A percentile compares a stretch with the other conserved stretches of the same genome.
Evolutionary conservation across 1,140 invertebrate genomes (phyloP).

Genomic region (Drosophila elegans): DNA sequence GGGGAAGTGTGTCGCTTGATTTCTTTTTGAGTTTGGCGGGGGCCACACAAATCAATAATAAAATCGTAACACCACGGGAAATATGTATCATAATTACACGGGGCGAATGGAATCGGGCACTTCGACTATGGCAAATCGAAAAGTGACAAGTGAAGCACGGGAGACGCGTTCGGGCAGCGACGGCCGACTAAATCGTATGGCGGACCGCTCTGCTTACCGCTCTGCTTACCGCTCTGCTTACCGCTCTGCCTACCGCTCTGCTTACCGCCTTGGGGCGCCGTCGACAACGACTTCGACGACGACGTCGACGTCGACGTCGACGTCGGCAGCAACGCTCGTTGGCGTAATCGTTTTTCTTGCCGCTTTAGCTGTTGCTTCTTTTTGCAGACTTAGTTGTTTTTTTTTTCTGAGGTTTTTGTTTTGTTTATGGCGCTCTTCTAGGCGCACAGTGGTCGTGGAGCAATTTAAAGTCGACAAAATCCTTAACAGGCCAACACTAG

Average conservation of each 20-base stretch:
- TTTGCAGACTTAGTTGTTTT: constrained; percentile 46
- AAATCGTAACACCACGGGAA: constrained; percentile 19
- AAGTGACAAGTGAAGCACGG: constrained; percentile 18
- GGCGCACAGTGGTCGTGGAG: constrained; percentile 55
- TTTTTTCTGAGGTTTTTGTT: constrained; percentile 26
- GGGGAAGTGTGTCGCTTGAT: not conserved
- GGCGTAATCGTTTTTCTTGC: constrained; percentile 64
- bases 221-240: constrained; percentile 31
- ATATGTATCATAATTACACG: constrained; percentile 24
- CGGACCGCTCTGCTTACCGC: constrained; percentile 38
- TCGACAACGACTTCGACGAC: constrained; percentile 6
- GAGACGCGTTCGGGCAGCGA: constrained; percentile 43
- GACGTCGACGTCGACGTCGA: not conserved
- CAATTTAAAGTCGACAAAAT: not conserved
- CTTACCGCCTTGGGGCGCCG: constrained; percentile 44
- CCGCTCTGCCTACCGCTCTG: constrained; percentile 39
- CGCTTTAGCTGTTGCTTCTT: constrained; percentile 44
- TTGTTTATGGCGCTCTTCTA: constrained; percentile 60
- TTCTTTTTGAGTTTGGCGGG: not conserved
- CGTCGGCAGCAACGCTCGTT: constrained; percentile 37
- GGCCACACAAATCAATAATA: constrained; percentile 30
- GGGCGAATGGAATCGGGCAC: not conserved
- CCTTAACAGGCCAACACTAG: too few relatives aligned
- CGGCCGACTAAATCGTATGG: constrained; percentile 62
- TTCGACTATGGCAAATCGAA: constrained; percentile 1